phyloP scores from a whole-genome alignment of 2,888 invertebrate genomes.

The Leucophenga montana region DNA sequence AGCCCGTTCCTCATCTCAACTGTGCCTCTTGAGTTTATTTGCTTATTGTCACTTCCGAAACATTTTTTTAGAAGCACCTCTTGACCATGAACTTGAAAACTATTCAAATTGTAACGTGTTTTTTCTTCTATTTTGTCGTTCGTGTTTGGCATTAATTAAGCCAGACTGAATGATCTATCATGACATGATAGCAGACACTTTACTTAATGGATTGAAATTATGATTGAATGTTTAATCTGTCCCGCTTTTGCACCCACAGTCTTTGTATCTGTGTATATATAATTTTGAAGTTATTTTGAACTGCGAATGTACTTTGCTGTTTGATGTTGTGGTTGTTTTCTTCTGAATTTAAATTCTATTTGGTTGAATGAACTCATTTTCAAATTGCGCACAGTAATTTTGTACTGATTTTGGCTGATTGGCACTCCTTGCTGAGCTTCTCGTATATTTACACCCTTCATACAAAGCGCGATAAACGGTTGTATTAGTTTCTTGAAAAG shows the following conservation, averaged over 20 bases:
- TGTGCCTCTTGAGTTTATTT: background rate
- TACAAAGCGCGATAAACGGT: background rate
- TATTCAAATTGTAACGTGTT: background rate
- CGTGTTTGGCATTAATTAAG: background rate
- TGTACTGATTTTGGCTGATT: background rate
- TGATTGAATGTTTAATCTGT: no score
- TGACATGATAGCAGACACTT: no score
- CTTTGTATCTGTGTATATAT: no score
- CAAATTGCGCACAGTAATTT: background rate
- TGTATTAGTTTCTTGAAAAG: background rate
- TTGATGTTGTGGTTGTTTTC: background rate
- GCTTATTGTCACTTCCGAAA: background rate
- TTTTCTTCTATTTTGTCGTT: background rate
- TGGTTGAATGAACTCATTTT: conserved; percentile 10
- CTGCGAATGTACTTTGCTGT: background rate
- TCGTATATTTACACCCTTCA: background rate
- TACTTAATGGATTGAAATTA: no score
- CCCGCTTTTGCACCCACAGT: no score
- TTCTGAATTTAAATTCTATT: background rate
- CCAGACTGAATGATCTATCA: no score
- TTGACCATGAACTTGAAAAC: conserved; percentile 7
- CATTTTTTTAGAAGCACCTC: background rate
- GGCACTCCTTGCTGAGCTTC: background rate
- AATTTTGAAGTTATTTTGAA: background rate
- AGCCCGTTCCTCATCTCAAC: background rate